phyloP scores from a whole-genome alignment of 2,797 vertebrate genomes.

The Lates japonicus region DNA sequence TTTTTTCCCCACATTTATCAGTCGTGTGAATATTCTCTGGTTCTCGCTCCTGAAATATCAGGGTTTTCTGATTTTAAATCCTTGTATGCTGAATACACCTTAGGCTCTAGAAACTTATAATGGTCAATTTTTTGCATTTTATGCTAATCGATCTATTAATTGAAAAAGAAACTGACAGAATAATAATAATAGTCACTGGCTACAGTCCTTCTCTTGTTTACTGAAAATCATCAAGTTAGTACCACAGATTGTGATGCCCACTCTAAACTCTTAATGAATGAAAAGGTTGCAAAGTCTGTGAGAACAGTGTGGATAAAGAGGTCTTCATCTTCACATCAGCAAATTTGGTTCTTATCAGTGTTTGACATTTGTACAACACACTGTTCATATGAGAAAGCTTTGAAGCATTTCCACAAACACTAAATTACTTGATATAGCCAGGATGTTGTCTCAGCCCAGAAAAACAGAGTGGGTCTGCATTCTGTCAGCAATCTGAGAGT shows the following conservation, averaged over 20 bases:
- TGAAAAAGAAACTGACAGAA: background rate
- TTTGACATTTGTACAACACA: background rate
- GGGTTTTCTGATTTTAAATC: background rate
- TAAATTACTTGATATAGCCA: conserved; percentile 14
- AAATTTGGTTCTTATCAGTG: conserved; percentile 21
- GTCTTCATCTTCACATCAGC: conserved; percentile 11
- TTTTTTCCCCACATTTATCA: background rate
- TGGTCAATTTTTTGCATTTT: background rate
- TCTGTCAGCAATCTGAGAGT: conserved; percentile 25
- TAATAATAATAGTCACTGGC: background rate
- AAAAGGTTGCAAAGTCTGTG: background rate
- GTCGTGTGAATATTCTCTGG: background rate
- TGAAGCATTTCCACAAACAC: conserved; percentile 28
- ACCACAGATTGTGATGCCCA: background rate
- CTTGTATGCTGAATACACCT: background rate
- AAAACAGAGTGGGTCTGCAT: background rate
- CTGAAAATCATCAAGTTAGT: background rate
- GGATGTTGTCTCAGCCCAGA: conserved; percentile 29
- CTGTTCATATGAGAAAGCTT: background rate
- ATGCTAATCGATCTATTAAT: background rate
- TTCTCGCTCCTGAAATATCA: no score
- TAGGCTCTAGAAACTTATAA: background rate
- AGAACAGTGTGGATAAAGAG: background rate
- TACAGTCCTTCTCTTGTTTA: background rate
- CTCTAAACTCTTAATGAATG: background rate